Evolutionary conservation across 2,888 invertebrate genomes (phyloP).

Genomic region (Acronicta alni): DNA sequence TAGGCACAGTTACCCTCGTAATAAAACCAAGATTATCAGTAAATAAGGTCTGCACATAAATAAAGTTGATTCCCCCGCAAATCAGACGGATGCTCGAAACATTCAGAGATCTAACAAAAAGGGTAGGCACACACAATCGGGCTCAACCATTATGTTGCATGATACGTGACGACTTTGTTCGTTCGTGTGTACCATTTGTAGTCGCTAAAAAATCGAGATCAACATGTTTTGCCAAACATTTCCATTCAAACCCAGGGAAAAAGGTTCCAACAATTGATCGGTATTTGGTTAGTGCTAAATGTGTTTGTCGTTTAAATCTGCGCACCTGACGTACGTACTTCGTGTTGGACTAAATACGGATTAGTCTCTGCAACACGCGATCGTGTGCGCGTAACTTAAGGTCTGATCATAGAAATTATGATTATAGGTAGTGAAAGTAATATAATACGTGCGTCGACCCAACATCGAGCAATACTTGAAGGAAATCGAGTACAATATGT

Average conservation of each 20-base stretch:
- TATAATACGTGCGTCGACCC: constrained; percentile 70
- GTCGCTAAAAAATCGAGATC: constrained; percentile 31
- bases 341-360: constrained; percentile 35
- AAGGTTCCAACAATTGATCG: constrained; percentile 14
- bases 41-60: constrained; percentile 57
- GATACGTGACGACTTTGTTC: constrained; percentile 46
- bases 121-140: constrained; percentile 30
- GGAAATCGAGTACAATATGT: constrained; percentile 80
- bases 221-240: constrained; percentile 28
- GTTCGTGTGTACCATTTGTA: constrained; percentile 31
- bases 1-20: constrained; percentile 54
- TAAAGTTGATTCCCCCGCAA: constrained; percentile 54
- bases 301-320: constrained; percentile 25
- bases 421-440: constrained; percentile 62
- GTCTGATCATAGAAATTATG: constrained; percentile 48
- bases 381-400: constrained; percentile 36
- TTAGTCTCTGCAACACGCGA: constrained; percentile 28
- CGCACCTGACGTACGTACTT: constrained; percentile 19
- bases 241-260: constrained; percentile 16
- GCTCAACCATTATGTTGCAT: constrained; percentile 34
- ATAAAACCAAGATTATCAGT: constrained; percentile 59
- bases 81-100: constrained; percentile 50
- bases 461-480: constrained; percentile 70
- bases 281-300: constrained; percentile 15
- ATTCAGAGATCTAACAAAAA: constrained; percentile 46